Evolutionary conservation across 1,140 invertebrate genomes (phyloP).

Genomic region (Grapholita molesta): DNA sequence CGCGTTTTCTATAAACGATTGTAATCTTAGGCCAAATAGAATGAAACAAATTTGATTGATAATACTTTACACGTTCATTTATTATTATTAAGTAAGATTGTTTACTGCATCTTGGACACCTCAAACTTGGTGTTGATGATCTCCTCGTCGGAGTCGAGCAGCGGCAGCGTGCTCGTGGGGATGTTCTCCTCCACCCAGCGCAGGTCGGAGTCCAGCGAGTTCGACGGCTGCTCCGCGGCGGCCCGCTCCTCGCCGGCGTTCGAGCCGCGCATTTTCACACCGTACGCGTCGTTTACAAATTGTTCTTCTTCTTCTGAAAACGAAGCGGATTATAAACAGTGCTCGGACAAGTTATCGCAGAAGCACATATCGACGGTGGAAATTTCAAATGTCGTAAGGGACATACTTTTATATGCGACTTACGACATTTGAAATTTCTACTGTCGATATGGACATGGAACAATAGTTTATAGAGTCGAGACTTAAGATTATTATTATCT

Average conservation of each 20-base stretch:
- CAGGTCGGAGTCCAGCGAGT: slow-evolving; percentile 86
- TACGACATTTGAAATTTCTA: too few species aligned
- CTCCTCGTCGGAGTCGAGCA: slow-evolving; percentile 94
- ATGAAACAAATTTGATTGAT: slow-evolving; percentile 6
- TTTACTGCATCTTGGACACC: slow-evolving; percentile 93
- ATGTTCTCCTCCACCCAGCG: slow-evolving; percentile 97
- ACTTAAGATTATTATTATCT: too few species aligned
- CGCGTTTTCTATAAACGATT: too few species aligned
- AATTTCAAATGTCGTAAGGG: too few species aligned
- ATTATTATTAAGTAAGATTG: slow-evolving; percentile 27
- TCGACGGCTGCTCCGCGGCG: slow-evolving; percentile 40
- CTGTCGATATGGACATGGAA: too few species aligned
- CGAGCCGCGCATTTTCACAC: slow-evolving; percentile 86
- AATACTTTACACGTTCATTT: slow-evolving; percentile 42
- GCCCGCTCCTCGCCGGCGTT: slow-evolving; percentile 37
- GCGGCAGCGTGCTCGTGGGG: slow-evolving; percentile 87
- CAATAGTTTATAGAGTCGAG: too few species aligned
- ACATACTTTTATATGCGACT: too few species aligned
- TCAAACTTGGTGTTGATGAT: slow-evolving; percentile 93
- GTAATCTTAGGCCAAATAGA: background rate
- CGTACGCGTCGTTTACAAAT: slow-evolving; percentile 91
- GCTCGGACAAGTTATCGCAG: too few species aligned
- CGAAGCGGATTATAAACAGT: too few species aligned
- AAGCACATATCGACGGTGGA: too few species aligned
- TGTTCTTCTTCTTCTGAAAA: slow-evolving; percentile 85